Conservation (phyloP, 2,888 invertebrate species). For the Ethmia dodecea region DNA sequence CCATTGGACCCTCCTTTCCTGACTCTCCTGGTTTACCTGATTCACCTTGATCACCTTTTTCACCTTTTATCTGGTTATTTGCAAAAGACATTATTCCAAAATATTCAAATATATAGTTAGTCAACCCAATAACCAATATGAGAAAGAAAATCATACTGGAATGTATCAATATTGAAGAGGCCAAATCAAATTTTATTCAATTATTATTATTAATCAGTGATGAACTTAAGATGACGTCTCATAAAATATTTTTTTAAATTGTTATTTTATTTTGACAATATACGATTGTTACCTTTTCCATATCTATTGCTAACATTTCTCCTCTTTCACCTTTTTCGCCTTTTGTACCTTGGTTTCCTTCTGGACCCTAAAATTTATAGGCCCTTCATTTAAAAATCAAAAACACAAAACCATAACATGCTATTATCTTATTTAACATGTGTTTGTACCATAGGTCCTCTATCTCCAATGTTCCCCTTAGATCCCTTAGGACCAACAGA, state of each 20-base stretch:
- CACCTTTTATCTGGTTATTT: conserved; percentile 43
- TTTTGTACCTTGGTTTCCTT: conserved; percentile 42
- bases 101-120: too few relatives aligned
- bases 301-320: conserved; percentile 32
- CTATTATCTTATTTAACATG: background rate
- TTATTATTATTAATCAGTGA: too few relatives aligned
- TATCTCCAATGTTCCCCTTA: conserved; percentile 48
- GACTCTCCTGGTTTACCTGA: conserved; percentile 33
- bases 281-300: conserved; percentile 45
- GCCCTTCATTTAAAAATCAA: background rate
- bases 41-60: conserved; percentile 47
- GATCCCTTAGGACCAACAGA: conserved; percentile 61
- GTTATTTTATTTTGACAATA: too few relatives aligned
- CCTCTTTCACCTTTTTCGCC: conserved; percentile 54
- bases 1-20: conserved; percentile 35
- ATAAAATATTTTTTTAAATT: too few relatives aligned
- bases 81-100: background rate
- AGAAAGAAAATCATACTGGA: too few relatives aligned
- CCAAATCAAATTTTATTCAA: too few relatives aligned
- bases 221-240: too few relatives aligned
- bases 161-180: too few relatives aligned
- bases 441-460: conserved; percentile 13
- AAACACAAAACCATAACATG: background rate
- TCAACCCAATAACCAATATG: too few relatives aligned
- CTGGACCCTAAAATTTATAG: conserved; percentile 42